A percentile compares a stretch with the other conserved stretches of the same genome.
Conservation (phyloP, 1,140 invertebrate species). For the Trichonephila inaurata region DNA sequence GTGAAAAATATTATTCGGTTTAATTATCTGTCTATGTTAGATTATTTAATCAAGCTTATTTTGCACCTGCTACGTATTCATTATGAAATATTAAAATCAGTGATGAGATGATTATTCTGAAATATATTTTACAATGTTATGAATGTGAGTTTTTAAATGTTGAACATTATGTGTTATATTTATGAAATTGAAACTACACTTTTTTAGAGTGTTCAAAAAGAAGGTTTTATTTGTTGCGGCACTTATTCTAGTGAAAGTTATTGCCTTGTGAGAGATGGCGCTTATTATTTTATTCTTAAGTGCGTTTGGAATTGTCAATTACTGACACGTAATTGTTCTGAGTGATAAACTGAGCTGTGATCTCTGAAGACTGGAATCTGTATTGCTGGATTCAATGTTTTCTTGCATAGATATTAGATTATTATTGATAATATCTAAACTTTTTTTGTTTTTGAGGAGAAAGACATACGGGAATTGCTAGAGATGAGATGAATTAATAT, state of each 20-base stretch:
- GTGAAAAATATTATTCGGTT: too few relatives aligned
- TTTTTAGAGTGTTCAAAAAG: neutral
- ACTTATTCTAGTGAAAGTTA: neutral
- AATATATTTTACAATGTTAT: too few relatives aligned
- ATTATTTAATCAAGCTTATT: too few relatives aligned
- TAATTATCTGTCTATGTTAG: too few relatives aligned
- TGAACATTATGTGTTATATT: too few relatives aligned
- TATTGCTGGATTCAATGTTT: conserved; percentile 36
- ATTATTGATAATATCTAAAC: neutral
- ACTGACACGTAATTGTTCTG: conserved; percentile 32
- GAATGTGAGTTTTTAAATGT: too few relatives aligned
- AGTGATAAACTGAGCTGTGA: conserved; percentile 71
- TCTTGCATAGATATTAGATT: neutral
- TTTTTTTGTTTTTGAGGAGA: conserved; percentile 21
- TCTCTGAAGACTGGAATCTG: conserved; percentile 52
- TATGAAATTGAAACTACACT: neutral
- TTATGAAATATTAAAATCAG: too few relatives aligned
- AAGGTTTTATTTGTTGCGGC: conserved; percentile 3
- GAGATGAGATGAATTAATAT: conserved; percentile 19
- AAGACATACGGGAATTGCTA: conserved; percentile 34
- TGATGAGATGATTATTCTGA: too few relatives aligned
- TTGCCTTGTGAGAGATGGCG: conserved; percentile 13
- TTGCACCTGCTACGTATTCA: too few relatives aligned
- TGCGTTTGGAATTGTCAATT: neutral
- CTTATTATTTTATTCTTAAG: conserved; percentile 33